Percentiles rank a stretch among this genome's conserved stretches.
These are phyloP conservation scores for Polymixis flavicincta DNA, from an alignment of 2,888 invertebrate species.

Conservation along the genomic window DNA sequence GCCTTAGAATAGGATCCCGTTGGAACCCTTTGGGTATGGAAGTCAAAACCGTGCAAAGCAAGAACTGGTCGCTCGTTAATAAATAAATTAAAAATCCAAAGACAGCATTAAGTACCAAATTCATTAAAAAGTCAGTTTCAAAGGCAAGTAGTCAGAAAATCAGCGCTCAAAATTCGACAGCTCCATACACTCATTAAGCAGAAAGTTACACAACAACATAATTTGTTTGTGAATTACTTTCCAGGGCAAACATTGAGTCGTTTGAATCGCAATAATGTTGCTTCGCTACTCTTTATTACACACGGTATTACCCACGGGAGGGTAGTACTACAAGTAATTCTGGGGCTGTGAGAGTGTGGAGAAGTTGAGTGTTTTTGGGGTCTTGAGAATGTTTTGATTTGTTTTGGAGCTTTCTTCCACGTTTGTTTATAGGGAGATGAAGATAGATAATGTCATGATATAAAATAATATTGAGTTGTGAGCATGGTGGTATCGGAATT, in stretches of 20 bases:
- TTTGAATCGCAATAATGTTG: conserved; percentile 71
- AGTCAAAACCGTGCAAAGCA: no score
- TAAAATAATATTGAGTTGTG: background rate
- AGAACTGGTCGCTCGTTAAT: background rate
- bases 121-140: conserved; percentile 37
- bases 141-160: conserved; percentile 25
- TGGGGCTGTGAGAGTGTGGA: conserved; percentile 58
- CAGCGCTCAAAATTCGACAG: conserved; percentile 37
- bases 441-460: background rate
- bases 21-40: no score
- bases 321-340: conserved; percentile 70
- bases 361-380: conserved; percentile 16
- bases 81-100: background rate
- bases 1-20: no score
- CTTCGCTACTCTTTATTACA: conserved; percentile 75
- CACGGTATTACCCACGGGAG: conserved; percentile 70
- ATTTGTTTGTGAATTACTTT: conserved; percentile 74
- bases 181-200: conserved; percentile 61
- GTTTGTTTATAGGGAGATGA: background rate
- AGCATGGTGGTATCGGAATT: background rate
- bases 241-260: conserved; percentile 59
- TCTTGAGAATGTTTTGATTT: conserved; percentile 18
- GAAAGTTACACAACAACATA: conserved; percentile 67
- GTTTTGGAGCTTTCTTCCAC: conserved; percentile 6
- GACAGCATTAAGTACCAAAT: conserved; percentile 2